Percentiles rank a stretch among this genome's conserved stretches.
Evolutionary conservation across 2,797 vertebrate genomes (phyloP).

Genomic region (Morus bassanus): DNA sequence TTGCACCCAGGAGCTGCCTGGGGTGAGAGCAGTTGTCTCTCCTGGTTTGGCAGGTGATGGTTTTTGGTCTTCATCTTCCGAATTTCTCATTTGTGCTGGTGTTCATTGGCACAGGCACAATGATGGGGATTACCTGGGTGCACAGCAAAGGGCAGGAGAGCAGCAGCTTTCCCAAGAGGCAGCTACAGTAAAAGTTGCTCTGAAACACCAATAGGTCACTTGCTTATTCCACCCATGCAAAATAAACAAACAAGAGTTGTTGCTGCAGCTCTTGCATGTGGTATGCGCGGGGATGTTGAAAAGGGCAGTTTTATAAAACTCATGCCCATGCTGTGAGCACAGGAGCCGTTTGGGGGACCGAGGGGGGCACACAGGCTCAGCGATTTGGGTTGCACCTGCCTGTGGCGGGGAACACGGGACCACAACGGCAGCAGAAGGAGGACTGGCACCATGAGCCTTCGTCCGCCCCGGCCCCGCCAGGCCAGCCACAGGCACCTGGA

Average conservation of each 20-base stretch:
- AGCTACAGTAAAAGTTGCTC: not conserved
- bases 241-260: not conserved
- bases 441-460: not conserved
- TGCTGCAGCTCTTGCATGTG: not conserved
- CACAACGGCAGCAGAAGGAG: not conserved
- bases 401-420: not conserved
- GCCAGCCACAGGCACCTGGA: not conserved
- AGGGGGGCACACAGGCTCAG: not conserved
- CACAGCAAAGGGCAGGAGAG: not conserved
- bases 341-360: not conserved
- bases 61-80: not conserved
- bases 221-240: not conserved
- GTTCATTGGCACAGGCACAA: not conserved
- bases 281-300: not conserved
- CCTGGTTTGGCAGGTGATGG: not conserved
- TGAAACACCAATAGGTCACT: not conserved
- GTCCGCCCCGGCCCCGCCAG: not conserved
- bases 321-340: fast-evolving
- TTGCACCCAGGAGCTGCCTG: not conserved
- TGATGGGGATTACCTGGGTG: not conserved
- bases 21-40: not conserved
- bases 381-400: not conserved
- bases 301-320: not conserved
- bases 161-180: not conserved
- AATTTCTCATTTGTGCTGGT: not conserved